Base-by-base conservation (phyloP, 1,140 invertebrate species). In the Meloidogyne chitwoodi region DNA sequence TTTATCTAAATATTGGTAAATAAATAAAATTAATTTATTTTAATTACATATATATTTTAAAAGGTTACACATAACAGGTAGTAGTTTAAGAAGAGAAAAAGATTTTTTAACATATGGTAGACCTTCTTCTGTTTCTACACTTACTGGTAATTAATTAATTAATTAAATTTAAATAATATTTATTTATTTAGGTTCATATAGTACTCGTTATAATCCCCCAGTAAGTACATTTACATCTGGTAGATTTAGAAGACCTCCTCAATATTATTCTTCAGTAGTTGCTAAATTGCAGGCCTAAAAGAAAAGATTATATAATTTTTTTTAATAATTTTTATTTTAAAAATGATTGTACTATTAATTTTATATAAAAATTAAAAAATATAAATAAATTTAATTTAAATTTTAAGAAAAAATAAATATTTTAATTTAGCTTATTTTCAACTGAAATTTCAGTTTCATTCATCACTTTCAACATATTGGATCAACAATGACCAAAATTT, bases 1-100 rank as follows among this genome's bases (percentile, higher is more conserved):
- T 26, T 56, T 79, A 14, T 79, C 78, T 26, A 79, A 79, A 62
- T 79, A 79, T 48, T 80, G 79, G 79, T 69, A 27, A 16, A 62
- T 75, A 22, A 19, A 70, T n/a, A n/a, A n/a, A n/a, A n/a, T n/a
- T n/a, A n/a, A 70, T n/a, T 22, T 22, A 38, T 22, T 68, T 38
- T 16, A 73, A 67, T 14, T 5, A 70, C 14, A 22, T 70, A 27
- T 12, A 8, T 38, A 38, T 6, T 38, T 14, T 22, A 74, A 74
- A 26, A 73, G 71, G 71, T 64, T 73, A 29, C 56, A 73, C 10
- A 63, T 56, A 27, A 41, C 38, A 44, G 68, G 68, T 1, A 56
- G 44, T 27, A 73, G 31, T 64, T 63, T 38, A 61, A 41, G 44
- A 26, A 61, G 71, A 61, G 48, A 56, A 10, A 56, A n/a, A 6